Base-by-base conservation (phyloP, 2,113 vertebrate species). In the Strix uralensis region DNA sequence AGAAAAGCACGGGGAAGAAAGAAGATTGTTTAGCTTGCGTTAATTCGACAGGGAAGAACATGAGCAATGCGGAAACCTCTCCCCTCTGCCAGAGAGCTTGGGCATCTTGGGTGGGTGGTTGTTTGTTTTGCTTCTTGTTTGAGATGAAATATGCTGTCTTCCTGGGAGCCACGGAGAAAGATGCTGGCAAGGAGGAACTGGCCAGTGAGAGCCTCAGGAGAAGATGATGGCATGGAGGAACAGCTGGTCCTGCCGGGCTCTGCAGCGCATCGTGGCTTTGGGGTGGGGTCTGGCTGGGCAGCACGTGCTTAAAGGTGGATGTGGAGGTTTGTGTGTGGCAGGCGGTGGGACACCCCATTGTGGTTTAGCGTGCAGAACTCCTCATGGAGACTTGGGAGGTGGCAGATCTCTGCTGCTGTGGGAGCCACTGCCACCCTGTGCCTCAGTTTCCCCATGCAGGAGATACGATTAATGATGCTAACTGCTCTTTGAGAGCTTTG, bases 41-140 rank as follows among this genome's bases (percentile, higher is more conserved):
- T 94, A 83, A 95, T 92, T 91, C 23, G 26, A 80, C 44, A 58
- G 77, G 92, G 91, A 85, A 72, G 85, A 77, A 96, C 96, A 92
- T 32, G 88, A 97, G 83, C 73, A 44, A n/a, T 17, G 72, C 5
- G 10, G 86, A 92, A 92, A 46, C 59, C 63, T 92, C 80, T 84
- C 47, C 30, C 69, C 71, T 81, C 74, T 46, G 52, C 88, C 73
- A 49, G 86, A 81, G 66, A 92, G 52, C 18, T 42, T 7, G 30
- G 57, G 91, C 2, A 4, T 36, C 29, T 10, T 11, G 42, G 34
- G 29, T 13, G 49, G 20, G 44, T 12, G 14, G 6, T 3, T 59
- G 38, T 4, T 61, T 52, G 66, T 47, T 74, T 74, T 79, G 46
- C 42, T 75, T 23, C 34, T 81, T 65, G 25, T 49, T 38, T 44